These are phyloP conservation scores for Nasonovia ribisnigri DNA, from an alignment of 2,888 invertebrate genomes.

Conservation along the genomic window DNA sequence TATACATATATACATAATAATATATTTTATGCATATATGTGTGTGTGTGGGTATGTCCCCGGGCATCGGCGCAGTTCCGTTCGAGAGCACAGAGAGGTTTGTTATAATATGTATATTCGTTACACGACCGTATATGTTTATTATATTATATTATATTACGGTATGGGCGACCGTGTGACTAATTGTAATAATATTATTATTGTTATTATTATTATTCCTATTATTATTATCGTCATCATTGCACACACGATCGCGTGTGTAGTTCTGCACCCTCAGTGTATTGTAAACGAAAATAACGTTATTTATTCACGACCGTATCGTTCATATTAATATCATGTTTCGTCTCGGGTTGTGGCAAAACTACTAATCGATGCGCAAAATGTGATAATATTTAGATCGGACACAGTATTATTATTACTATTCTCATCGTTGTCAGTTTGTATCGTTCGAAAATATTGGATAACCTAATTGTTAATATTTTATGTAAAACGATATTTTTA, in stretches of 20 bases:
- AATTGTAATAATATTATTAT: slow-evolving; percentile 9
- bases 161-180: neutral
- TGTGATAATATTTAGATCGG: neutral
- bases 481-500: neutral
- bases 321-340: neutral
- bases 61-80: neutral
- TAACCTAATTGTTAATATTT: neutral
- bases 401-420: neutral
- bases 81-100: neutral
- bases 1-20: neutral
- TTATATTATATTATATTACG: neutral
- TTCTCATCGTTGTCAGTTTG: neutral
- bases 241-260: neutral
- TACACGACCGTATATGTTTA: neutral
- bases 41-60: neutral
- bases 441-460: neutral
- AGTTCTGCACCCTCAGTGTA: neutral
- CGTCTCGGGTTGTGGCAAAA: neutral
- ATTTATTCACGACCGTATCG: neutral
- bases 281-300: neutral
- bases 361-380: neutral
- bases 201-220: neutral
- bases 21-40: too few relatives aligned
- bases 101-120: neutral
- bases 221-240: neutral